Conservation (phyloP, 2,888 invertebrate genomes). For the Rhogogaster chlorosoma region DNA sequence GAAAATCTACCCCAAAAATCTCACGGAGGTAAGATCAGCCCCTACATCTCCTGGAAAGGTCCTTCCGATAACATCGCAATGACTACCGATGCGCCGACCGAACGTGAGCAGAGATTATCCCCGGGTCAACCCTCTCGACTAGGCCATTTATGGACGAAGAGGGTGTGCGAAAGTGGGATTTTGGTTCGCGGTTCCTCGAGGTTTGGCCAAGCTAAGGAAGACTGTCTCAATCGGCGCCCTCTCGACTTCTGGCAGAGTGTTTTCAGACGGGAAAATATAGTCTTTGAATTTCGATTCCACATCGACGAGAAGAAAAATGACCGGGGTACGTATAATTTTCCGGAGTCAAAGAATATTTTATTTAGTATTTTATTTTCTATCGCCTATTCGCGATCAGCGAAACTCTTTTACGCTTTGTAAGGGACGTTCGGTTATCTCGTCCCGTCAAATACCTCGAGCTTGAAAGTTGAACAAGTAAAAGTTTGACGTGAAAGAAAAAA, state of each 20-base stretch:
- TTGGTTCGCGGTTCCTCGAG: slow-evolving; percentile 1
- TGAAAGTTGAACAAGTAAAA: slow-evolving; percentile 4
- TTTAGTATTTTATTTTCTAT: neutral
- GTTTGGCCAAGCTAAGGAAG: neutral
- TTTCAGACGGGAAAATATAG: neutral
- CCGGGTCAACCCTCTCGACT: slow-evolving; percentile 43
- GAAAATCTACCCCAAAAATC: slow-evolving; percentile 35
- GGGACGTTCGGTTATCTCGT: neutral
- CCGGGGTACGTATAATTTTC: neutral
- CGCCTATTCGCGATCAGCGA: neutral
- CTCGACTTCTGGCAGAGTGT: neutral
- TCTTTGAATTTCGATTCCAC: neutral
- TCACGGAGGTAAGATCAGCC: neutral
- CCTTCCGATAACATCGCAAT: slow-evolving; percentile 46
- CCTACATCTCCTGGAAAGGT: neutral
- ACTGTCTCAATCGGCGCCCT: slow-evolving; percentile 11
- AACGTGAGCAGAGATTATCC: slow-evolving; percentile 35
- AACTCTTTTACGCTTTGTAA: neutral
- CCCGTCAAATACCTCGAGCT: neutral
- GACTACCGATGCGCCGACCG: slow-evolving; percentile 35
- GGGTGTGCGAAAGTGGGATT: slow-evolving; percentile 32
- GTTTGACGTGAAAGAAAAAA: neutral
- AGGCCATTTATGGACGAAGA: slow-evolving; percentile 38
- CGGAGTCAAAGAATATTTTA: neutral
- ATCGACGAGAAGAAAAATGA: neutral